A percentile compares a stretch with the other conserved stretches of the same genome.
Conservation (phyloP, 2,888 invertebrate species). For the Drosophila koepferae region DNA sequence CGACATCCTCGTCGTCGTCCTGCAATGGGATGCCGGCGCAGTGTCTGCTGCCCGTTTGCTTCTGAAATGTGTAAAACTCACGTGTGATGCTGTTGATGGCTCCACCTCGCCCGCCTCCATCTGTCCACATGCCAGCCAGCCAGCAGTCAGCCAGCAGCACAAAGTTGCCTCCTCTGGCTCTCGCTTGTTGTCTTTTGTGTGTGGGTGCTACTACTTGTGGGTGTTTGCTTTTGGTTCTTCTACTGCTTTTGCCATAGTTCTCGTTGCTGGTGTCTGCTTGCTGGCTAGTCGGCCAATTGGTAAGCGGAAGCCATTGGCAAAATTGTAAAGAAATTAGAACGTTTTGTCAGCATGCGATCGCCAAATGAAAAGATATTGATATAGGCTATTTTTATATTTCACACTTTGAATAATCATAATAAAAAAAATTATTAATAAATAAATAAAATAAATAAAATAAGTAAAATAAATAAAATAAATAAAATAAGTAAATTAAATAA, state of each 20-base stretch:
- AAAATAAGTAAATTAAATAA: background rate
- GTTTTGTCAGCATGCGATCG: slow-evolving; percentile 39
- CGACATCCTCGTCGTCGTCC: slow-evolving; percentile 26
- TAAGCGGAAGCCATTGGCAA: slow-evolving; percentile 36
- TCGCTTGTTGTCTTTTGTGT: slow-evolving; percentile 17
- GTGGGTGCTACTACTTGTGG: slow-evolving; percentile 48
- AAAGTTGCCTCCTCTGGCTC: slow-evolving; percentile 1
- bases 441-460: background rate
- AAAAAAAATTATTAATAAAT: too few relatives aligned
- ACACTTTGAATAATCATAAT: too few relatives aligned
- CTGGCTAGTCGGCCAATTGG: slow-evolving; percentile 42
- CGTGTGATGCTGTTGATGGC: slow-evolving; percentile 77
- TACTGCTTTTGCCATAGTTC: slow-evolving; percentile 9
- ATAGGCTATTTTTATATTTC: background rate
- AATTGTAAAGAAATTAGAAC: slow-evolving; percentile 50
- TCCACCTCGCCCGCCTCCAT: slow-evolving; percentile 30
- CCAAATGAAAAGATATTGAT: background rate
- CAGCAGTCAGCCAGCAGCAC: background rate
- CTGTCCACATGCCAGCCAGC: background rate
- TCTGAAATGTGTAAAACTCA: slow-evolving; percentile 78
- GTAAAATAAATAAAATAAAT: too few relatives aligned
- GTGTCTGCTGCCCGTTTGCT: slow-evolving; percentile 55
- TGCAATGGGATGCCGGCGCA: slow-evolving; percentile 37
- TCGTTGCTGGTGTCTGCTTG: slow-evolving; percentile 25
- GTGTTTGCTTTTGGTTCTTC: slow-evolving; percentile 30